These are phyloP conservation scores for Collichthys lucidus DNA, from an alignment of 2,113 vertebrate species.

Conservation along the genomic window DNA sequence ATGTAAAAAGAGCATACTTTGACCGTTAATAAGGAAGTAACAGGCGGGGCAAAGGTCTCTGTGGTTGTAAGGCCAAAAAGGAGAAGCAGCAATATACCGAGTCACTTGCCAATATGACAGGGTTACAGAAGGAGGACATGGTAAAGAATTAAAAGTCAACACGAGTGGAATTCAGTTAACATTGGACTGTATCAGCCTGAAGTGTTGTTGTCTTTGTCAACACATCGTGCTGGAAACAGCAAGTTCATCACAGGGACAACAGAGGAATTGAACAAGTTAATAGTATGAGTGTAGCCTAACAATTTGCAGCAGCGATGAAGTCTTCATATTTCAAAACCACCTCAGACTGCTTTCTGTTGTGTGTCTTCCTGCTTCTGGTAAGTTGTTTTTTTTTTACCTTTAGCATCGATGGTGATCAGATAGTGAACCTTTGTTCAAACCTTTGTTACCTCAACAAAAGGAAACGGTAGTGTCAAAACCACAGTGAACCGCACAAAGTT, in stretches of 20 bases:
- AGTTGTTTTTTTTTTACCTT: slow-evolving; percentile 40
- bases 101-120: slow-evolving; percentile 44
- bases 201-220: slow-evolving; percentile 52
- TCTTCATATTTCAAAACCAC: slow-evolving; percentile 35
- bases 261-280: slow-evolving; percentile 11
- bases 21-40: slow-evolving; percentile 77
- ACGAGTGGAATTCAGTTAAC: slow-evolving; percentile 38
- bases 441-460: slow-evolving; percentile 9
- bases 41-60: slow-evolving; percentile 73
- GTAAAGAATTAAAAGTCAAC: slow-evolving; percentile 75
- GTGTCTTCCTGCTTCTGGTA: slow-evolving; percentile 64
- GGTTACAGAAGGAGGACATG: slow-evolving; percentile 63
- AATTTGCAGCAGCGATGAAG: slow-evolving; percentile 16
- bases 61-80: slow-evolving; percentile 61
- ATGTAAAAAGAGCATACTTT: slow-evolving; percentile 33
- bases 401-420: slow-evolving; percentile 22
- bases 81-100: slow-evolving; percentile 71
- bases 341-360: slow-evolving; percentile 39
- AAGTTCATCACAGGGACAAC: neutral
- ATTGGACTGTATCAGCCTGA: neutral
- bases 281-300: neutral
- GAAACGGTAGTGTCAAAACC: neutral
- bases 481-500: neutral
- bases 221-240: slow-evolving; percentile 21
- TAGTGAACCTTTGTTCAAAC: neutral